These are phyloP conservation scores for Chelonus formosanus DNA, from an alignment of 2,888 invertebrate genomes.

Conservation along the genomic window DNA sequence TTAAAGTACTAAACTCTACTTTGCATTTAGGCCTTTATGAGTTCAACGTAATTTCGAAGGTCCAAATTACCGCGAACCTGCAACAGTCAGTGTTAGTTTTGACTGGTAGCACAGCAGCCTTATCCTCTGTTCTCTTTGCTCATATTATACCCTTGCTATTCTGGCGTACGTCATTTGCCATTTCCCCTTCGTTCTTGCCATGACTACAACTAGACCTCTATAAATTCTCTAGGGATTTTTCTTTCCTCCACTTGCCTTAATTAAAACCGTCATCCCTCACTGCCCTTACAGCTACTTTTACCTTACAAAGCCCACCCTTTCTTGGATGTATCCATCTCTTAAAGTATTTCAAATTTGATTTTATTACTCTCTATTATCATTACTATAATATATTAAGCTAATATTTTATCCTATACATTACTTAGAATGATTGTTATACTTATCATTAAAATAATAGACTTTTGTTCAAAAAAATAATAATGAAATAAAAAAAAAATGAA, in stretches of 20 bases:
- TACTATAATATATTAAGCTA: no score
- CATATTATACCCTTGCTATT: slow-evolving; percentile 31
- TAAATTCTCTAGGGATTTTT: slow-evolving; percentile 64
- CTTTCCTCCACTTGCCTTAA: slow-evolving; percentile 64
- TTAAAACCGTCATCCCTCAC: slow-evolving; percentile 61
- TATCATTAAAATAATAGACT: no score
- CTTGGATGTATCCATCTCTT: no score
- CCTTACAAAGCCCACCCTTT: slow-evolving; percentile 31
- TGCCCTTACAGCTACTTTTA: slow-evolving; percentile 50
- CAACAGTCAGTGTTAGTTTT: slow-evolving; percentile 10
- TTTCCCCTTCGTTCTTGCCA: slow-evolving; percentile 23
- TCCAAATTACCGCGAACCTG: slow-evolving; percentile 50
- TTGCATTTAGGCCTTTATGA: slow-evolving; percentile 57
- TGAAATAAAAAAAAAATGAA: no score
- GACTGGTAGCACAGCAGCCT: slow-evolving; percentile 28
- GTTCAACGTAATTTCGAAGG: slow-evolving; percentile 50
- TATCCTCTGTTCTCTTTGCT: slow-evolving; percentile 31
- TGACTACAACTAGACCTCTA: slow-evolving; percentile 54
- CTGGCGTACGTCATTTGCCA: background rate
- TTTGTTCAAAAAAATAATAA: no score
- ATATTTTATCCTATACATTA: no score
- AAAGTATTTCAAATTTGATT: no score
- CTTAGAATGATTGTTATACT: no score
- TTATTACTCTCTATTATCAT: no score
- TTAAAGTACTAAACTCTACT: slow-evolving; percentile 53